Base-by-base conservation (phyloP, 2,113 vertebrate genomes). In the Baryphthengus martii region DNA sequence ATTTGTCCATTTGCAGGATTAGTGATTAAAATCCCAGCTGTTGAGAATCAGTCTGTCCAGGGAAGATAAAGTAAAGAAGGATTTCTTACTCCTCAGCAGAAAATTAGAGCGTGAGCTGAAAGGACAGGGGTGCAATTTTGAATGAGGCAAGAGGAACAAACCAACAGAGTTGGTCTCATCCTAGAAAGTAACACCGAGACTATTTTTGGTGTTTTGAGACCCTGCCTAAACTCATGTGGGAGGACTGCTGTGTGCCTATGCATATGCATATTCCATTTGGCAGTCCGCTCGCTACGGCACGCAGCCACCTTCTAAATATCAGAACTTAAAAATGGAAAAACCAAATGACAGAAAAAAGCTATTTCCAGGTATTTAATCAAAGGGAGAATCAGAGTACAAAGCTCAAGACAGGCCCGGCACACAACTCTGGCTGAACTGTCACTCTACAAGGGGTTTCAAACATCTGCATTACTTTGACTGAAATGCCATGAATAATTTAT, bases 391-490 rank as follows among this genome's bases (percentile, higher is more conserved):
- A 86, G 73, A 78, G 77, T 66, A 83, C 47, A 89, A 95, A 90
- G 88, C 91, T 90, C 84, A 96, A 78, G 96, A 93, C 84, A 96
- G 95, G 95, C 91, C 94, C 89, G 66, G 89, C 47, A 23, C 94
- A 96, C 70, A 90, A 65, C 26, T 88, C 94, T 76, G 95, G 73
- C 91, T 97, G 92, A 95, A 97, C 97, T 95, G 94, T 95, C 97
- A 97, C 97, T 97, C 94, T 97, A 67, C 91, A 95, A 96, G 59
- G 31, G 89, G 94, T 97, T 97, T 97, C 93, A 97, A 96, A 97
- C 97, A 97, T 97, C 97, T 98, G 98, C 96, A 97, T 97, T 96
- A 95, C 97, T 98, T 97, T 96, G 96, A 97, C 97, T 93, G 95
- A 97, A 96, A 89, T 87, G 91, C 93, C 95, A 95, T 96, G 95